These are phyloP conservation scores for Zosterops hypoxanthus DNA, from an alignment of 2,113 vertebrate genomes.

Conservation along the genomic window DNA sequence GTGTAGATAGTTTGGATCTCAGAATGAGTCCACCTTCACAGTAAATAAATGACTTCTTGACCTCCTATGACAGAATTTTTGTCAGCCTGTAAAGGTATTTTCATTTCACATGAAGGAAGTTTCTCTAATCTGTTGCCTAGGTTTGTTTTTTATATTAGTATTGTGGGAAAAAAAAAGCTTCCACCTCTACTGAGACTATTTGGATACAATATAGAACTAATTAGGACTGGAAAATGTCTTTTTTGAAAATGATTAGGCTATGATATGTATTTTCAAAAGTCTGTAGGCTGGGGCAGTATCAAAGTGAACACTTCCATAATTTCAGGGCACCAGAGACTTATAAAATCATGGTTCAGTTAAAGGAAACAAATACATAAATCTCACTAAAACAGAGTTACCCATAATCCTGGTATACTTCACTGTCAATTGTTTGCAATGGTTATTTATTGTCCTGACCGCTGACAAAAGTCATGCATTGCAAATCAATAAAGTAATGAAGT, in stretches of 20 bases:
- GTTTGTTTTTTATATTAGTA: slow-evolving; percentile 6
- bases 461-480: not conserved
- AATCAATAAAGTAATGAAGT: not conserved
- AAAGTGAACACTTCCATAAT: not conserved
- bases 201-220: not conserved
- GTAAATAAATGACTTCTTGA: slow-evolving; percentile 24
- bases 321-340: not conserved
- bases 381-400: not conserved
- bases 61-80: slow-evolving; percentile 32
- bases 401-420: not conserved
- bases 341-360: not conserved
- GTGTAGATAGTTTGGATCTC: slow-evolving; percentile 27
- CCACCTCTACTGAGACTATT: not conserved
- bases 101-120: slow-evolving; percentile 47
- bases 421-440: not conserved
- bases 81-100: slow-evolving; percentile 27
- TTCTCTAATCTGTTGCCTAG: slow-evolving; percentile 31
- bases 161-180: not conserved
- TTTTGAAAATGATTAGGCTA: not conserved
- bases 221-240: not conserved
- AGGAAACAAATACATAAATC: not conserved
- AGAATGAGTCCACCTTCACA: not conserved
- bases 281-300: not conserved
- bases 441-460: not conserved
- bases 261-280: not conserved